Base-by-base conservation (phyloP, 2,797 vertebrate species). In the Enteromius thamalakanensis region DNA sequence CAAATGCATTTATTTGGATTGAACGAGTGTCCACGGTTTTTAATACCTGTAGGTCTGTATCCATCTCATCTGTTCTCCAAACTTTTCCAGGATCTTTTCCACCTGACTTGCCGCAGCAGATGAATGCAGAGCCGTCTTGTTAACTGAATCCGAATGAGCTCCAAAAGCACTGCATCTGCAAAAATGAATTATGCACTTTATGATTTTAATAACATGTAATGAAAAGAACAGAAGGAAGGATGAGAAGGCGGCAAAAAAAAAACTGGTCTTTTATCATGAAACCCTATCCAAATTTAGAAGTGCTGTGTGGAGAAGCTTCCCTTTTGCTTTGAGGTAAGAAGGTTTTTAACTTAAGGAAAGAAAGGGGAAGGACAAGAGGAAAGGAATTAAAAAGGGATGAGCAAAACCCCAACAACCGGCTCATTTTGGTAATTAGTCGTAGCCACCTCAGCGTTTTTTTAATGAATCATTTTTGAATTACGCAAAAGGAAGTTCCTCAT, bases 361-460 rank as follows among this genome's bases (percentile, higher is more conserved):
- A 90, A 85, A 80, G 80, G 51, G 79, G 81, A 82, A 84, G 80
- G 77, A 84, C 81, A 81, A 58, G 78, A 68, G 79, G 58, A 74
- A 83, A 79, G 67, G 79, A 85, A 79, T 80, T 67, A 76, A 81
- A 84, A 86, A 85, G 77, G 65, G 45, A 87, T 70, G 65, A 72
- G 51, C 62, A 37, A 40, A 40, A 84, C 82, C 90, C 91, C 91
- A 92, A 92, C 89, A 91, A 84, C 89, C 85, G 90, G 90, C 90
- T 94, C 88, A 69, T 93, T 93, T 93, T 92, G 91, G 95, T 97
- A 96, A 97, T 97, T 96, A 97, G 94, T 92, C 91, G 80, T 70
- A 88, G 94, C 95, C 88, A 93, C 90, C 94, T 97, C 97, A 97
- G 96, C 96, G 89, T 90, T 94, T 96, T 34, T 93, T 94, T 94